Base-by-base conservation (phyloP, 2,888 invertebrate species). In the Volucella inanis region DNA sequence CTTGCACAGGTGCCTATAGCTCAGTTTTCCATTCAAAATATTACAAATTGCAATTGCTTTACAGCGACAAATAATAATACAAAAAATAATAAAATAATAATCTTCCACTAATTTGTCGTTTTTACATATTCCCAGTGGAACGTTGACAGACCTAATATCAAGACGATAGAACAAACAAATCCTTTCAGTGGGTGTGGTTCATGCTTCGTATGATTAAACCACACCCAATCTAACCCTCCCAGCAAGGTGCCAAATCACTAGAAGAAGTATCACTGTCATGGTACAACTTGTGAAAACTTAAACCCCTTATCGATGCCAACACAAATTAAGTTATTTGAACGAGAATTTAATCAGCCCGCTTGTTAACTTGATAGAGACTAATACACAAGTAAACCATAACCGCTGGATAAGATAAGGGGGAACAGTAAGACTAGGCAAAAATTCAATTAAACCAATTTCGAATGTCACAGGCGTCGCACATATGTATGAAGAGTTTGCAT, bases 401-500 rank as follows among this genome's bases (percentile, higher is more conserved):
- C 50, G 18, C 38, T 39, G 41, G 67, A 75, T 70, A 72, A 75
- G 84, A 84, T 84, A 84, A 84, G 71, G 57, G 39, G 18, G 10
- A 12, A 31, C 55, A 8, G 55, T n/a, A 55, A 55, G 14, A 59
- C 47, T 43, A 68, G 50, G 64, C 47, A 62, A 14, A 55, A 79
- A 70, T 79, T 75, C 71, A 84, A 84, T 76, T 84, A 59, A 75
- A 79, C 59, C 61, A 82, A 72, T 62, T 77, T 72, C 38, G 62
- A 55, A 41, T 67, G 39, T 71, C 47, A 64, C 70, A 64, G 14
- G 38, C 61, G 50, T 62, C 47, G 50, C 47, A 54, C 47, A 49
- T 15, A 50, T 31, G 31, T 31, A 31, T 50, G 50, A 75, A 71
- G 43, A 43, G 39, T 15, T 65, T 67, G 45, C 38, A 71, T 84